A percentile compares a stretch with the other conserved stretches of the same genome.
Evolutionary conservation across 2,113 vertebrate species (phyloP).

Genomic region (Pyxicephalus adspersus): DNA sequence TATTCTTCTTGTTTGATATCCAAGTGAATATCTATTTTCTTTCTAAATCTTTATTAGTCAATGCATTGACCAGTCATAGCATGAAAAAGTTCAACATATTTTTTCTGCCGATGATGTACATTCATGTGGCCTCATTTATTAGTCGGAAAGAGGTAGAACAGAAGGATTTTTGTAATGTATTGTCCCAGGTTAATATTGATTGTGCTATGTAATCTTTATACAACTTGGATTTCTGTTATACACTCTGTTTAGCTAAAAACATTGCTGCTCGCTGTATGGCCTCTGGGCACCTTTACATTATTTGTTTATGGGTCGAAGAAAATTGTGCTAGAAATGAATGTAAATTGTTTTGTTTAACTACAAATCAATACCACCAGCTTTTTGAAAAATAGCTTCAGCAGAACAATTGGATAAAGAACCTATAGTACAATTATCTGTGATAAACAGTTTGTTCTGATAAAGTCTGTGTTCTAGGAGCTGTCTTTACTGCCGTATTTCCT

Average conservation of each 20-base stretch:
- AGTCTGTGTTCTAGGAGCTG: slow-evolving; percentile 11
- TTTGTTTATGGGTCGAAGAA: slow-evolving; percentile 46
- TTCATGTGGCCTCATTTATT: too few species aligned
- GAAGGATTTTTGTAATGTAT: not conserved
- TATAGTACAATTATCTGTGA: slow-evolving; percentile 49
- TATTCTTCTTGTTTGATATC: too few species aligned
- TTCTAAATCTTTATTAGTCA: too few species aligned
- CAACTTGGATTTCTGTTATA: not conserved
- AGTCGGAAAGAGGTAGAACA: too few species aligned
- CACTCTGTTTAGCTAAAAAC: slow-evolving; percentile 6
- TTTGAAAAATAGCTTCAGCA: slow-evolving; percentile 38
- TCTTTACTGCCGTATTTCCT: slow-evolving; percentile 20
- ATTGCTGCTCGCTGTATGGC: not conserved
- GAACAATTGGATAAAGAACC: slow-evolving; percentile 28
- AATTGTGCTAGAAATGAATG: slow-evolving; percentile 28
- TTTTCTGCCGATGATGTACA: too few species aligned
- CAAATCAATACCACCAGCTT: slow-evolving; percentile 45
- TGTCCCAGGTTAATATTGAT: not conserved
- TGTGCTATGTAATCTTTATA: not conserved
- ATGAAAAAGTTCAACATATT: too few species aligned
- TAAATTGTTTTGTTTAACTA: slow-evolving; percentile 52
- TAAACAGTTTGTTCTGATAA: slow-evolving; percentile 34
- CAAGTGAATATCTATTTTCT: too few species aligned
- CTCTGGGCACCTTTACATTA: slow-evolving; percentile 2
- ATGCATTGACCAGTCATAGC: too few species aligned